Evolutionary conservation across 2,888 invertebrate genomes (phyloP).

Genomic region (Caenorhabditis panamensis): DNA sequence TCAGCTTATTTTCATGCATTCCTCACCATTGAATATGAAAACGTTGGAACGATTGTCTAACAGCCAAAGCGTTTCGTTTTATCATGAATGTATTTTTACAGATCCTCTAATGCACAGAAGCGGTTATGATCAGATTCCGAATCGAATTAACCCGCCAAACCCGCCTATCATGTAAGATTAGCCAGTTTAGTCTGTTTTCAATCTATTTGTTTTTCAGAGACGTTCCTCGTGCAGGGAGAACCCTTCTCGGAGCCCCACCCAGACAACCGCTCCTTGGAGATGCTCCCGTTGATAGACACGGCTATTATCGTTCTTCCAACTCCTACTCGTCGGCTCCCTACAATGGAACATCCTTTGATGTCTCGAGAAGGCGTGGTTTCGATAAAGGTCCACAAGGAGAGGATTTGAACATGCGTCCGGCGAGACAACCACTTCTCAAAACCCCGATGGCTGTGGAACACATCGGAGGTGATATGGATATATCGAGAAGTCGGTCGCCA

Average conservation of each 20-base stretch:
- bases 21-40: too few relatives aligned
- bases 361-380: conserved; percentile 38
- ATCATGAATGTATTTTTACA: background rate
- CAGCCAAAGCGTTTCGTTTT: too few relatives aligned
- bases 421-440: conserved; percentile 30
- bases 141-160: conserved; percentile 33
- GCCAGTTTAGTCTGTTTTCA: too few relatives aligned
- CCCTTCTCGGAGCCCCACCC: background rate
- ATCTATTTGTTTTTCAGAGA: background rate
- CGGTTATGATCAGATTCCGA: conserved; percentile 28
- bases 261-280: conserved; percentile 36
- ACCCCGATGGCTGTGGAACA: conserved; percentile 38
- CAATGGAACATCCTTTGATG: conserved; percentile 7
- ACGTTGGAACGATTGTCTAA: too few relatives aligned
- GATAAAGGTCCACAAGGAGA: conserved; percentile 41
- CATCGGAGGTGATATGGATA: conserved; percentile 55
- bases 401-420: conserved; percentile 7
- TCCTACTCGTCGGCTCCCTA: conserved; percentile 7
- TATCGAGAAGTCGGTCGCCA: conserved; percentile 41
- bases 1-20: too few relatives aligned
- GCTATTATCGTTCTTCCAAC: background rate
- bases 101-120: conserved; percentile 15
- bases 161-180: conserved; percentile 4
- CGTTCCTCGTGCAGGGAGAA: conserved; percentile 8
- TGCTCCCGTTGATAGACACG: background rate